Base-by-base conservation (phyloP, 2,888 invertebrate species). In the Polymixis flavicincta region DNA sequence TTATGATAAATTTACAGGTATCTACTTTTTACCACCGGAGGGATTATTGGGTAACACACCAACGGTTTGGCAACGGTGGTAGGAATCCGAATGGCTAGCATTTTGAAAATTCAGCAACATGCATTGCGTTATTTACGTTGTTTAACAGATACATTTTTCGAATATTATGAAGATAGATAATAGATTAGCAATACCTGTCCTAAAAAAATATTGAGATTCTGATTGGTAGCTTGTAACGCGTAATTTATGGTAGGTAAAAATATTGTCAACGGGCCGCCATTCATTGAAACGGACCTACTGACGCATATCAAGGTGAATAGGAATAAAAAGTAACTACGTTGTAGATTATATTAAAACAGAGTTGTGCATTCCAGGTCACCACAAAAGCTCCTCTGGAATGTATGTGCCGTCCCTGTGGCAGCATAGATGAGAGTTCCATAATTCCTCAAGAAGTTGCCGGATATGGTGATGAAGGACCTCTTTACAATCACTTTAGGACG, bases 391-490 rank as follows among this genome's bases (percentile, higher is more conserved):
- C 99, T 0, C 93, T 99, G 71, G 99, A 99, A 92, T 99, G 99
- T 90, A 99, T 99, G 99, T 99, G 99, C 91, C 97, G 99, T 54
- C 99, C 99, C 0, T 99, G 99, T 93, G 98, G 98, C 0, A 98
- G 98, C 22, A 97, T 99, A 11, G 99, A 99, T 92, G 98, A 99
- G 94, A 98, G 98, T 88, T 97, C 98, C 5, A 98, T 99, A 63
- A 97, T 99, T 80, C 99, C 99, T 5, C 99, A 99, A 95, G 99
- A 99, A 97, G 98, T 99, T 60, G 98, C 98, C 69, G 98, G 98
- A 59, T 98, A 98, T 91, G 97, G 98, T 13, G 98, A 98, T 84
- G 98, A 98, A 95, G 98, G 98, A 37, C 98, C 98, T 0, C 95
- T 98, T 37, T 98, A 98, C 77, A 98, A 98, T 88, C 98, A 98